Base-by-base conservation (phyloP, 2,888 invertebrate species). In the Andrena bucephala region DNA sequence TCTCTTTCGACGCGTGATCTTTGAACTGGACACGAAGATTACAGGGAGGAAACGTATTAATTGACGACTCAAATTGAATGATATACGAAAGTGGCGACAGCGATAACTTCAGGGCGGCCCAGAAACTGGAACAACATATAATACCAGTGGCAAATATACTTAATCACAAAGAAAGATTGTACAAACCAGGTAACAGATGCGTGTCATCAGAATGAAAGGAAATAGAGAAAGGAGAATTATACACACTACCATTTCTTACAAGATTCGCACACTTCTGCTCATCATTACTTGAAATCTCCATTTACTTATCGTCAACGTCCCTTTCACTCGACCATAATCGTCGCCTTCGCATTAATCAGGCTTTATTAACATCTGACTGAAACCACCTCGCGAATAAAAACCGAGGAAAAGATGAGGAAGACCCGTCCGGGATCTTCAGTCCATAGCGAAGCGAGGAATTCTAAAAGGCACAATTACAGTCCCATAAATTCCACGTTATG, bases 1-100 rank as follows among this genome's bases (percentile, higher is more conserved):
- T 13, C 48, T 54, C 63, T 29, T 69, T 65, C 54, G 65, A 59
- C 27, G 27, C 16, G 36, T 48, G 62, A 73, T 78, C 74, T 63
- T 67, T 59, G 57, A 24, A 52, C 36, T 29, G 77, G 50, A 42
- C 60, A 29, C 27, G 67, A 62, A 42, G 73, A 72, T 60, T 54
- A 36, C 52, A 27, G 48, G 33, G 57, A 48, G 70, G 33, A 33
- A 67, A 60, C 33, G 78, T 60, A 62, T 62, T 67, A 78, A 78
- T 71, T 71, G 80, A 80, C 80, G 78, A 77, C 66, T 78, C 78
- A 77, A 77, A 71, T 42, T 78, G 70, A 80, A 80, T 67, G 66
- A 78, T 42, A 71, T 62, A 52, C 48, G 70, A 77, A 77, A 60
- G 52, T 50, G 77, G 42, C 31, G 50, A 54, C 48, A 20, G 24